These are phyloP conservation scores for Channallabes apus DNA, from an alignment of 2,797 vertebrate species.

Conservation along the genomic window DNA sequence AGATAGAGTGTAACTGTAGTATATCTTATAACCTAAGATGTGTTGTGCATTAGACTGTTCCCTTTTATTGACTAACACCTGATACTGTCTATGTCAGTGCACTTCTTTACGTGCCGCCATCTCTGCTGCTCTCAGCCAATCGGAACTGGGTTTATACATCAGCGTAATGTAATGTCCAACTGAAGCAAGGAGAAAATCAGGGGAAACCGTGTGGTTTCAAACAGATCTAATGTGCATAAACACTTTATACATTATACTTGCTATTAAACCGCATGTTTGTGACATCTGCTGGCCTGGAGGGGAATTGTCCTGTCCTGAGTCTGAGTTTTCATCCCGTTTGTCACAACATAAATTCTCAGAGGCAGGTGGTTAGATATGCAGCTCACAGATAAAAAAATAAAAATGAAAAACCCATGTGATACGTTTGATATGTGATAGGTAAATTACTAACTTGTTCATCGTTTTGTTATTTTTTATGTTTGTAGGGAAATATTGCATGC, in stretches of 20 bases:
- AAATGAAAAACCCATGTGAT: too few relatives aligned
- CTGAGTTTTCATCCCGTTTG: background rate
- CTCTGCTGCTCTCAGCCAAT: background rate
- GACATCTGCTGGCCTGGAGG: constrained; percentile 10
- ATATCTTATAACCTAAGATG: background rate
- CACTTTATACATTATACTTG: too few relatives aligned
- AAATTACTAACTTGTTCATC: background rate
- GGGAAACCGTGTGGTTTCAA: background rate
- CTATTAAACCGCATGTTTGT: background rate
- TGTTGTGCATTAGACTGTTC: background rate
- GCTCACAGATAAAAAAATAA: too few relatives aligned
- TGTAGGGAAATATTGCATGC: background rate
- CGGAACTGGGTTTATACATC: background rate
- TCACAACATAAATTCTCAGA: background rate
- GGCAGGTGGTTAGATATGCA: too few relatives aligned
- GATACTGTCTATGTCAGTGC: constrained; percentile 2
- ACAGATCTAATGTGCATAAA: too few relatives aligned
- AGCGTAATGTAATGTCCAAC: background rate
- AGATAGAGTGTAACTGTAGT: background rate
- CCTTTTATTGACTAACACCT: constrained; percentile 3
- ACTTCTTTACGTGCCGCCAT: background rate
- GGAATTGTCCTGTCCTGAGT: constrained; percentile 8
- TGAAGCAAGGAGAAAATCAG: background rate
- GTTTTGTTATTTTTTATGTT: background rate
- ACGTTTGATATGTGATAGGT: too few relatives aligned